A percentile compares a stretch with the other conserved stretches of the same genome.
phyloP scores from a whole-genome alignment of 1,140 invertebrate genomes.

The Frieseomelitta varia region DNA sequence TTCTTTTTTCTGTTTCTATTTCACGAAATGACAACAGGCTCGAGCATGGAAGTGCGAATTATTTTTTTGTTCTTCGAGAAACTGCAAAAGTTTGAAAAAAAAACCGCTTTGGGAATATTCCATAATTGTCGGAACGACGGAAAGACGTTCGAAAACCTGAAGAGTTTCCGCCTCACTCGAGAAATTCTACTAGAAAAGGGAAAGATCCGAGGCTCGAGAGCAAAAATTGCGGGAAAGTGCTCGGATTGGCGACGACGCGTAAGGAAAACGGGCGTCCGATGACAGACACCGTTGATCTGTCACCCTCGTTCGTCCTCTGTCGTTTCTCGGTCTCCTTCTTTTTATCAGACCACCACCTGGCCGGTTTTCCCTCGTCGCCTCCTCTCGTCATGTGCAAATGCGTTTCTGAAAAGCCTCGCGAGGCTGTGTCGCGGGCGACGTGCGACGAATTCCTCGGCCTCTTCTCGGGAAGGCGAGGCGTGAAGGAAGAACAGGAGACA shows the following conservation, averaged over 20 bases:
- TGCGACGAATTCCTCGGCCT: slow-evolving; percentile 57
- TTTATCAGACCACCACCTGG: slow-evolving; percentile 42
- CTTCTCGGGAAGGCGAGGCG: background rate
- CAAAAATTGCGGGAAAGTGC: background rate
- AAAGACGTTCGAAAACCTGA: too few relatives aligned
- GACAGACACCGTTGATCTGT: slow-evolving; percentile 50
- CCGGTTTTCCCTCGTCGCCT: slow-evolving; percentile 4
- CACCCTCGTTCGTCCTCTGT: background rate
- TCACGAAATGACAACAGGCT: too few relatives aligned
- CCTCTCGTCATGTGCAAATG: slow-evolving; percentile 54
- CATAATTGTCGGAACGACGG: too few relatives aligned
- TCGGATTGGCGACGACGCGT: background rate
- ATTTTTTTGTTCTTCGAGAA: too few relatives aligned
- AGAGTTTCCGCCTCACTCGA: too few relatives aligned
- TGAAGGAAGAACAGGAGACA: background rate
- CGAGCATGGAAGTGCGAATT: too few relatives aligned
- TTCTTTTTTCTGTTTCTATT: too few relatives aligned
- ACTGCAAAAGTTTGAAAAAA: too few relatives aligned
- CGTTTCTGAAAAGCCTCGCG: slow-evolving; percentile 57
- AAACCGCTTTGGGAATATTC: too few relatives aligned
- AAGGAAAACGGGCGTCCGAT: slow-evolving; percentile 28
- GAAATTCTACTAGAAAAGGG: too few relatives aligned
- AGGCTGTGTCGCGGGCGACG: slow-evolving; percentile 51
- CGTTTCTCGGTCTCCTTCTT: background rate
- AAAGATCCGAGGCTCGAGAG: too few relatives aligned